Percentiles rank a stretch among this genome's conserved stretches.
Conservation (phyloP, 2,888 invertebrate genomes). For the Lissocephala sabroskyi region DNA sequence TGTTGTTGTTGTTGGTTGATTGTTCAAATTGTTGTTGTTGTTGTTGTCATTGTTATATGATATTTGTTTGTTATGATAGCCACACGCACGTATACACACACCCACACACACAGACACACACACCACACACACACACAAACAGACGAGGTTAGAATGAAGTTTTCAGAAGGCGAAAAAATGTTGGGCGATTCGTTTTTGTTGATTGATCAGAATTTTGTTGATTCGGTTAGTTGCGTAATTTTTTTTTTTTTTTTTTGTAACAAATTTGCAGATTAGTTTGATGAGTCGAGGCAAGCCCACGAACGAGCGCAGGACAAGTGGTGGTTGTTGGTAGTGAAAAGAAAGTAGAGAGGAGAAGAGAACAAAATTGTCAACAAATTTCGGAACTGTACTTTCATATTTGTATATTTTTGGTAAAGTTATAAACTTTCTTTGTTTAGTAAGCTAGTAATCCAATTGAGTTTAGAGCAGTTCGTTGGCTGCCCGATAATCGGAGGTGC, state of each 20-base stretch:
- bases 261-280: slow-evolving; percentile 39
- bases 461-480: no score
- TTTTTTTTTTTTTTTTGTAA: slow-evolving; percentile 22
- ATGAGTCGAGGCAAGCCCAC: slow-evolving; percentile 32
- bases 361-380: slow-evolving; percentile 50
- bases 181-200: slow-evolving; percentile 34
- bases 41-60: slow-evolving; percentile 3
- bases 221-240: slow-evolving; percentile 15
- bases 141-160: background rate
- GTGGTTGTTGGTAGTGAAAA: slow-evolving; percentile 41
- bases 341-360: slow-evolving; percentile 51
- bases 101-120: slow-evolving; percentile 13
- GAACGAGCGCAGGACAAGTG: slow-evolving; percentile 44
- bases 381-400: slow-evolving; percentile 26
- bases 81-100: slow-evolving; percentile 19
- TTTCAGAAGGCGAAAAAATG: slow-evolving; percentile 36
- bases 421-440: background rate
- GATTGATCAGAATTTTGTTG: slow-evolving; percentile 35
- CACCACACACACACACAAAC: slow-evolving; percentile 23
- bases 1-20: background rate
- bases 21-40: background rate
- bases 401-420: slow-evolving; percentile 10
- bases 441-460: no score
- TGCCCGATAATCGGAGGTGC: no score
- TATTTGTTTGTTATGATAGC: slow-evolving; percentile 13